Percentiles rank a stretch among this genome's conserved stretches.
These are phyloP conservation scores for Orthosia incerta DNA, from an alignment of 2,888 invertebrate genomes.

Conservation along the genomic window DNA sequence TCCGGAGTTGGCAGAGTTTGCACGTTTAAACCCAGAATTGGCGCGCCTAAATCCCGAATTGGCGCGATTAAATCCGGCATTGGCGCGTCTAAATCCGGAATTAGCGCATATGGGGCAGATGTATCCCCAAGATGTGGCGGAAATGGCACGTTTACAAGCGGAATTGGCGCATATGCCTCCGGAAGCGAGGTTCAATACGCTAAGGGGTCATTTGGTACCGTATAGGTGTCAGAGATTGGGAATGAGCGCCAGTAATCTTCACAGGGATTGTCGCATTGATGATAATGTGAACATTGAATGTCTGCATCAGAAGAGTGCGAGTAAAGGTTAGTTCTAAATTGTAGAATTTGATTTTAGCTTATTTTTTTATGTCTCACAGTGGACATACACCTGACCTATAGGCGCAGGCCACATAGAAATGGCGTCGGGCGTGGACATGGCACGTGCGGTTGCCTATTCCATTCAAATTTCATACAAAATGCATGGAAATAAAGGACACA, in stretches of 20 bases:
- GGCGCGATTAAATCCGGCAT: conserved; percentile 68
- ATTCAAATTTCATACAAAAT: too few relatives aligned
- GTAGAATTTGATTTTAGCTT: too few relatives aligned
- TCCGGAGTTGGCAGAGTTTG: conserved; percentile 69
- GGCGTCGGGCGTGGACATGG: too few relatives aligned
- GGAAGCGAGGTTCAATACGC: conserved; percentile 80
- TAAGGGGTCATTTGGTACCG: conserved; percentile 87
- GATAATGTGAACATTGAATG: conserved; percentile 81
- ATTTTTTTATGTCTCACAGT: too few relatives aligned
- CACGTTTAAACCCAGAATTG: conserved; percentile 67
- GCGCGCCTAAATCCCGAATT: conserved; percentile 67
- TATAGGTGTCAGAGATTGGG: conserved; percentile 84
- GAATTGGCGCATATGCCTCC: conserved; percentile 58
- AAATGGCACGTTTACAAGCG: conserved; percentile 69
- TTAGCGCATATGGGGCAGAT: conserved; percentile 74
- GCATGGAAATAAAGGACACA: too few relatives aligned
- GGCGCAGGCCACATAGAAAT: too few relatives aligned
- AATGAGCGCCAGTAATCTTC: conserved; percentile 83
- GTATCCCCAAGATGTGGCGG: conserved; percentile 70
- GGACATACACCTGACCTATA: too few relatives aligned
- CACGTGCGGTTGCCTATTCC: too few relatives aligned
- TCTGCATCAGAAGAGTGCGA: conserved; percentile 83
- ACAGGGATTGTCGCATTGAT: conserved; percentile 81
- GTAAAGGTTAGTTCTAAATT: conserved; percentile 78
- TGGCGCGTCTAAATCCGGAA: conserved; percentile 74